Conservation (phyloP, 2,888 invertebrate species). For the Lasioglossum figueresi region DNA sequence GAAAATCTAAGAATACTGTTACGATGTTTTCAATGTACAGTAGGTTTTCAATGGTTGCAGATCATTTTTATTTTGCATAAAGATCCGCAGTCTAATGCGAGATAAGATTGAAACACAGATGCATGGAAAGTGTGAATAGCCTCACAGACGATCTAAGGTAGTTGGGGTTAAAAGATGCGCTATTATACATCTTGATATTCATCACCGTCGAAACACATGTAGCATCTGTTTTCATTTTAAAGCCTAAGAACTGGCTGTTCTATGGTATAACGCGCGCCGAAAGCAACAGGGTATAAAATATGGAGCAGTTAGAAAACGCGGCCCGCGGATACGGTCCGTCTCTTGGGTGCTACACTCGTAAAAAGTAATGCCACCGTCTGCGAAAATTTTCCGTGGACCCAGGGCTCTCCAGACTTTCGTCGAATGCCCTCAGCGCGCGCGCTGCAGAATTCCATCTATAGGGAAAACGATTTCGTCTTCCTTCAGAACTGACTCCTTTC, state of each 20-base stretch:
- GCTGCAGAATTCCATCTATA: constrained; percentile 19
- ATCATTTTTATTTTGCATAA: not conserved
- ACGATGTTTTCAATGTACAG: no score
- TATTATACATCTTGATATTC: constrained; percentile 18
- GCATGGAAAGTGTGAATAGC: no score
- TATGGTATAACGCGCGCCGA: constrained; percentile 50
- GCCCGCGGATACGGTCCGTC: constrained; percentile 68
- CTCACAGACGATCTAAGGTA: not conserved
- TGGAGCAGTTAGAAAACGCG: constrained; percentile 58
- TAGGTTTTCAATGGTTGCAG: no score
- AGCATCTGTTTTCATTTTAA: constrained; percentile 50
- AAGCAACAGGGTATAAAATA: constrained; percentile 72
- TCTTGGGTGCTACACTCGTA: constrained; percentile 74
- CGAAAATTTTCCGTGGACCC: constrained; percentile 30
- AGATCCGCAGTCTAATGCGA: not conserved
- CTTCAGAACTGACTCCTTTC: constrained; percentile 16
- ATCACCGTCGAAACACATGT: constrained; percentile 23
- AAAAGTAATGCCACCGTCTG: constrained; percentile 71
- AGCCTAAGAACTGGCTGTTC: constrained; percentile 31
- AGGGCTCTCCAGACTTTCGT: not conserved
- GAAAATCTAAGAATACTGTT: no score
- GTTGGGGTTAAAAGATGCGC: not conserved
- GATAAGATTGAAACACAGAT: no score
- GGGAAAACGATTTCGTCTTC: constrained; percentile 36
- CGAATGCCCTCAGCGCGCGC: constrained; percentile 8